A percentile compares a stretch with the other conserved stretches of the same genome.
These are phyloP conservation scores for Cantharis nigra DNA, from an alignment of 2,888 invertebrate species.

Conservation along the genomic window DNA sequence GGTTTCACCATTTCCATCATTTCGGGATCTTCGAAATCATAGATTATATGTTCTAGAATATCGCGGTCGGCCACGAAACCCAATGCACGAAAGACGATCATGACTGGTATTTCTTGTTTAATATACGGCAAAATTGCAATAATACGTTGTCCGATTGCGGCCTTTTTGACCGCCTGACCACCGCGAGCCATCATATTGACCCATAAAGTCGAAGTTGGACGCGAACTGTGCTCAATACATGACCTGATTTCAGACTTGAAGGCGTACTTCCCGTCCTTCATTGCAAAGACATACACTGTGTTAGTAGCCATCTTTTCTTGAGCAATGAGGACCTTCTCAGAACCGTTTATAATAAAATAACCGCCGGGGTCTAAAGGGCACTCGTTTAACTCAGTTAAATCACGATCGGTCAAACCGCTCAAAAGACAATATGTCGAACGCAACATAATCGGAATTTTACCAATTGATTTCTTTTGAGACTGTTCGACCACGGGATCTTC, in stretches of 20 bases:
- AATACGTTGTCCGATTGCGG: conserved; percentile 97
- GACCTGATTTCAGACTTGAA: conserved; percentile 98
- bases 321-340: conserved; percentile 91
- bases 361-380: conserved; percentile 99
- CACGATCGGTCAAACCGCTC: conserved; percentile 94
- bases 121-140: conserved; percentile 98
- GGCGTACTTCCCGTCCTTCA: conserved; percentile 99
- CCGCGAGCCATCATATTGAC: conserved; percentile 99
- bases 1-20: conserved; percentile 99
- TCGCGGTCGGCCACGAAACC: conserved; percentile 98
- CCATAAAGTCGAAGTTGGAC: conserved; percentile 97
- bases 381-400: conserved; percentile 98
- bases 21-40: conserved; percentile 99
- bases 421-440: conserved; percentile 96
- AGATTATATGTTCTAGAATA: conserved; percentile 99
- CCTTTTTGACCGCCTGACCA: conserved; percentile 97
- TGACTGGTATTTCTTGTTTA: conserved; percentile 99
- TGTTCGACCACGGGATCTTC: conserved; percentile 86
- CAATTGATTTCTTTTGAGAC: conserved; percentile 76
- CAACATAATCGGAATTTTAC: conserved; percentile 99
- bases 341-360: conserved; percentile 99
- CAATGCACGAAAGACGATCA: conserved; percentile 97
- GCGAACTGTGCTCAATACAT: conserved; percentile 86
- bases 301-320: conserved; percentile 99
- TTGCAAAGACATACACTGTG: conserved; percentile 98